Evolutionary conservation across 2,888 invertebrate species (phyloP).

Genomic region (Phyto melanocephala): DNA sequence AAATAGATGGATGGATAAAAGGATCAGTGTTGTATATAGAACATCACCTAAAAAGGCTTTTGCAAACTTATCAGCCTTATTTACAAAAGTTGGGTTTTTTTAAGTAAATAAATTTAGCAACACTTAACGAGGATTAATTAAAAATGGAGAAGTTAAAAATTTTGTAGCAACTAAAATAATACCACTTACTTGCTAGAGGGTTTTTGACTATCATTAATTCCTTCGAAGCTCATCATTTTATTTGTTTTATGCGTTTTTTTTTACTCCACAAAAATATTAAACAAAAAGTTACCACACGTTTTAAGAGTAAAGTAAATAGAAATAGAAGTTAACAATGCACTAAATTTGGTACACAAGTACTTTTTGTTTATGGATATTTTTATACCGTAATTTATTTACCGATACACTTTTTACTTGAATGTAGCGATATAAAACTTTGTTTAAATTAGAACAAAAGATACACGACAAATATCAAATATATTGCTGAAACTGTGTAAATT

Average conservation of each 20-base stretch:
- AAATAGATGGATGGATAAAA: neutral
- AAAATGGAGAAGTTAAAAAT: constrained; percentile 41
- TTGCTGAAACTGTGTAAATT: neutral
- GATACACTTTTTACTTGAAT: constrained; percentile 42
- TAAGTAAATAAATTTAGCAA: constrained; percentile 14
- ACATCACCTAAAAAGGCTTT: neutral
- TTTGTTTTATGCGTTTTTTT: constrained; percentile 18
- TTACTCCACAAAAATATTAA: constrained; percentile 16
- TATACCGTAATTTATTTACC: no score
- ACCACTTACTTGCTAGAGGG: constrained; percentile 83
- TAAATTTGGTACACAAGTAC: no score
- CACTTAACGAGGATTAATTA: constrained; percentile 54
- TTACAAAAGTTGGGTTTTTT: neutral
- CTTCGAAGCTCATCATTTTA: constrained; percentile 75
- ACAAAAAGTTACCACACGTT: constrained; percentile 23
- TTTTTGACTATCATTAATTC: constrained; percentile 80
- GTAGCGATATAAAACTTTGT: neutral
- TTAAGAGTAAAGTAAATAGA: no score
- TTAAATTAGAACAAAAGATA: constrained; percentile 28
- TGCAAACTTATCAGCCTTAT: neutral
- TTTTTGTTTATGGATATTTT: neutral
- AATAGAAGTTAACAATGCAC: no score
- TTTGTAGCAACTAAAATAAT: neutral
- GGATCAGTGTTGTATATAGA: constrained; percentile 40
- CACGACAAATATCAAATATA: constrained; percentile 25